Evolutionary conservation across 2,113 vertebrate genomes (phyloP).

Genomic region (Rutilus rutilus): DNA sequence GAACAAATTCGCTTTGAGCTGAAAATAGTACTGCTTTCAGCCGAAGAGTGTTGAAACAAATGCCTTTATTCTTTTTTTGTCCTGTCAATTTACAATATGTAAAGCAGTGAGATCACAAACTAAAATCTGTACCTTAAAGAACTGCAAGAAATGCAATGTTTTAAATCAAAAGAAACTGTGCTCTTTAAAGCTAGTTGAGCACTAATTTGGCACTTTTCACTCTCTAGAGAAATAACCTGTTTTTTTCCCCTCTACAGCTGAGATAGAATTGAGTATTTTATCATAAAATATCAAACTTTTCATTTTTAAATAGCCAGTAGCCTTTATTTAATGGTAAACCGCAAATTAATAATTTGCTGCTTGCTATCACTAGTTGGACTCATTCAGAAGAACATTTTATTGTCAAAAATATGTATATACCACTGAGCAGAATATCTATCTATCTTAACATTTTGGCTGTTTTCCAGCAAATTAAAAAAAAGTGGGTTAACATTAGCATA

Average conservation of each 20-base stretch:
- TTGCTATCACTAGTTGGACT: background rate
- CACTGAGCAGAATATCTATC: background rate
- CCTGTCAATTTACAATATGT: background rate
- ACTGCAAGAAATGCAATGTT: background rate
- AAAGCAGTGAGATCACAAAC: background rate
- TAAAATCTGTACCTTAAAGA: background rate
- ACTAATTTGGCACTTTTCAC: background rate
- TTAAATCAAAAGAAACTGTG: background rate
- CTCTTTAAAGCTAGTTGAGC: background rate
- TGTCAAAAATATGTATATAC: background rate
- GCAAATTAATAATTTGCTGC: background rate
- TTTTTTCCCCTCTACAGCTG: background rate
- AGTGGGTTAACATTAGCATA: background rate
- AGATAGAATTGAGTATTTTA: background rate
- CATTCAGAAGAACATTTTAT: background rate
- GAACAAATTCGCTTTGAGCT: slow-evolving; percentile 13
- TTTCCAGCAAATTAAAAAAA: background rate
- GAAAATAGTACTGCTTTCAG: slow-evolving; percentile 1
- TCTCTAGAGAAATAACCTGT: too few relatives aligned
- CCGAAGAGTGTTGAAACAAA: slow-evolving; percentile 4
- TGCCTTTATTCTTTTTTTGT: background rate
- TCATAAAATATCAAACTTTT: background rate
- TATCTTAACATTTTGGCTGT: background rate
- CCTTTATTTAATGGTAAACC: background rate
- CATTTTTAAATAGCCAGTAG: background rate